Percentiles rank a stretch among this genome's conserved stretches.
Conservation (phyloP, 2,888 invertebrate species). For the Polydrusus pterygomalis region DNA sequence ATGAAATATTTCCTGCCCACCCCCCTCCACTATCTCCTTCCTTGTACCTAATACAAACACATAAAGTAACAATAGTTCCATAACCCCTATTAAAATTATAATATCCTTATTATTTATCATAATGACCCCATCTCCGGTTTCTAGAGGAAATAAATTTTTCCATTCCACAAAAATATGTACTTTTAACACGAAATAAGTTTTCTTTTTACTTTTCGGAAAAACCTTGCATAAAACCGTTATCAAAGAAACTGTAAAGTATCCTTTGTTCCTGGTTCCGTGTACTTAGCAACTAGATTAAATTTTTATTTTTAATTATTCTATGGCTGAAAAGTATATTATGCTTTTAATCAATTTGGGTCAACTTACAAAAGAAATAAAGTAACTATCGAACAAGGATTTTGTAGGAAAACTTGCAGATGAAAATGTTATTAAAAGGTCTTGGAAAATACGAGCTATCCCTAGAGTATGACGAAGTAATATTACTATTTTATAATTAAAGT, state of each 20-base stretch:
- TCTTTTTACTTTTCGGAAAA: constrained; percentile 32
- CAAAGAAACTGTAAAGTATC: constrained; percentile 34
- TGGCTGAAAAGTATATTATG: constrained; percentile 9
- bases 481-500: no score
- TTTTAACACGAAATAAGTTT: constrained; percentile 35
- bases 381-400: constrained; percentile 7
- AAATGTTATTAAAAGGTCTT: neutral
- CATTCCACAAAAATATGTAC: constrained; percentile 18
- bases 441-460: neutral
- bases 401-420: neutral
- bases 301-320: constrained; percentile 43
- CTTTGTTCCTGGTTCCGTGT: constrained; percentile 44
- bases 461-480: no score
- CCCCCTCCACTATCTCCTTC: no score
- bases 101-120: constrained; percentile 18
- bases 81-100: neutral
- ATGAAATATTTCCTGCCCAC: no score
- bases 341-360: constrained; percentile 34
- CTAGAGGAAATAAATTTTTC: neutral
- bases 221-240: constrained; percentile 43
- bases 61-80: neutral
- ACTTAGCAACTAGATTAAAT: constrained; percentile 40
- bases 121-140: constrained; percentile 17
- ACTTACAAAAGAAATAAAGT: constrained; percentile 12
- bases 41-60: no score